Evolutionary conservation across 64 coral and sea anemone species (phyloP), one percentile per base, ranked within the genome.

Genomic region (Pocillopora damicornis): DNA sequence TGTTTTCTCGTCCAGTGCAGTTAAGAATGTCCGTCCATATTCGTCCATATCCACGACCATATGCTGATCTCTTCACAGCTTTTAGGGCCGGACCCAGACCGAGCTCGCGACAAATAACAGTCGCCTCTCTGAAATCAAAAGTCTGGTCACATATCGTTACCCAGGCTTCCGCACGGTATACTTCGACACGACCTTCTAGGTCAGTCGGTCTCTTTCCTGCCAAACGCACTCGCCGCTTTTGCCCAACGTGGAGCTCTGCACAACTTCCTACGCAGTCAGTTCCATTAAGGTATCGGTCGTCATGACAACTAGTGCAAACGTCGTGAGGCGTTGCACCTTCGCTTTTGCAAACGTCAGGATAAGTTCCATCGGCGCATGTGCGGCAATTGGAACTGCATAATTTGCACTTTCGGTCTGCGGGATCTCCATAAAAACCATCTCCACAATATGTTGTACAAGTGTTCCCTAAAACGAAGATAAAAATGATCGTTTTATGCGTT

Each of bases 381-480:
- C 94, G 91, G 59, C 94, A 96, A 8, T 61, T 80, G 22, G 78
- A 5, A 42, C 90, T 20, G 62, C 94, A 96, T 10, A n/a, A 75
- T 63, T 82, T 58, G 64, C 94, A 96, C 34, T 80, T 73, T 13
- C 91, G 88, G 74, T 78, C 62, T 5, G 17, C 80, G 2, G 83
- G 74, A 59, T 93, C 77, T 18, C 94, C 94, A 79, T 93, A 96
- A 34, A 82, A 96, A 13, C 94, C 94, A 12, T 93, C 94, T 18
- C 88, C 79, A 56, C 94, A 96, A 16, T 68, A 38, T 7, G 77
- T 67, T 57, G 59, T 78, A 35, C 94, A 96, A 35, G 80, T 88
- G 20, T 87, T 82, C 5, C 77, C 94, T 93, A 25, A 57, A 57
- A 82, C 63, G 22, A 1, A 18, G 37, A 76, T 13, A 61, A 1